These are phyloP conservation scores for Porites lutea DNA, from an alignment of 64 coral and sea anemone species.

Conservation along the genomic window DNA sequence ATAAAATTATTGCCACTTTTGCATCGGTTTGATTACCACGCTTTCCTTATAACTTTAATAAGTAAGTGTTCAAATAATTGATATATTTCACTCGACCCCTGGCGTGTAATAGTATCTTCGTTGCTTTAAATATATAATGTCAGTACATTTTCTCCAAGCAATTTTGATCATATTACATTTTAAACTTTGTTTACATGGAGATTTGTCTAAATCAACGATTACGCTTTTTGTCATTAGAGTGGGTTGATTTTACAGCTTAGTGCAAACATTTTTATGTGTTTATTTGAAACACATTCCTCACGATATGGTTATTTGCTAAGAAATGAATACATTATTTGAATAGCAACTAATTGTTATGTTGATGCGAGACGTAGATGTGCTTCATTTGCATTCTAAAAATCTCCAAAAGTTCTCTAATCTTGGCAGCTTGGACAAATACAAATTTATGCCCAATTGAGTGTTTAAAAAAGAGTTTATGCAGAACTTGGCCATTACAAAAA, in stretches of 20 bases:
- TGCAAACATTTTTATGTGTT: slow-evolving; percentile 25
- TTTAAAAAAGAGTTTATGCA: too few species aligned
- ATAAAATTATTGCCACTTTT: too few species aligned
- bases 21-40: too few species aligned
- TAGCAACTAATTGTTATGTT: not conserved
- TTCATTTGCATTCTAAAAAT: too few species aligned
- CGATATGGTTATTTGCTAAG: not conserved
- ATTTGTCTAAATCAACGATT: not conserved
- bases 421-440: too few species aligned
- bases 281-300: slow-evolving; percentile 2
- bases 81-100: not conserved
- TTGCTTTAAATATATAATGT: not conserved
- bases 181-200: not conserved
- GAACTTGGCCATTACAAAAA: too few species aligned
- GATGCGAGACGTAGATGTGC: not conserved
- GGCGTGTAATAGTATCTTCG: too few species aligned
- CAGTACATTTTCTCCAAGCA: not conserved
- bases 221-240: not conserved
- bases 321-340: not conserved
- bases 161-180: not conserved
- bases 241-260: not conserved
- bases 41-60: too few species aligned
- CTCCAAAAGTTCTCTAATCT: too few species aligned
- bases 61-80: not conserved
- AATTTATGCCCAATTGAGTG: too few species aligned